Conservation (phyloP, 2,888 invertebrate species). For the Theretra japonica region DNA sequence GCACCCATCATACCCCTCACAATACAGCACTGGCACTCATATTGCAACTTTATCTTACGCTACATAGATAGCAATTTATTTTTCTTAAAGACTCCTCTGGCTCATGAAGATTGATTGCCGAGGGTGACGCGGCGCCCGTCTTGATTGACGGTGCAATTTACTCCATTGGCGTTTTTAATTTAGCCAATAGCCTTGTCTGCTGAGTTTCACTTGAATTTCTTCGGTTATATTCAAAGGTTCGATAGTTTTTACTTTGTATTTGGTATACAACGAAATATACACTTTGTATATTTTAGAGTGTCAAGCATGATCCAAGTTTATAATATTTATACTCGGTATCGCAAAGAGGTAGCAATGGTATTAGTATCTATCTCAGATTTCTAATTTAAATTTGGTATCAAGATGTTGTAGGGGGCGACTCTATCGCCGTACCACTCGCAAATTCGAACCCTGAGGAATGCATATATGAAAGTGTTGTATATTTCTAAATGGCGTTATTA, state of each 20-base stretch:
- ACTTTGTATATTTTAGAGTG: no score
- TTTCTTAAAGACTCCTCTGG: conserved; percentile 69
- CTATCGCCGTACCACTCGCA: no score
- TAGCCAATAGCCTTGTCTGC: conserved; percentile 61
- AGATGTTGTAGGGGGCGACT: no score
- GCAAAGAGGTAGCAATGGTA: no score
- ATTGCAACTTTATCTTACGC: conserved; percentile 59
- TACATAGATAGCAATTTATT: conserved; percentile 71
- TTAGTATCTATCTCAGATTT: no score
- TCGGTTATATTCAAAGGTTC: conserved; percentile 36
- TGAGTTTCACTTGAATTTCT: conserved; percentile 49
- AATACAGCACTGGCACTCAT: conserved; percentile 39
- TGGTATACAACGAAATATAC: no score
- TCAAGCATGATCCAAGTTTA: no score
- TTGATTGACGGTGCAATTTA: conserved; percentile 81
- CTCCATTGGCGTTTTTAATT: conserved; percentile 79
- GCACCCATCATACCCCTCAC: background rate
- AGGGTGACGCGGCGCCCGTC: conserved; percentile 63
- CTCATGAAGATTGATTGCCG: conserved; percentile 78
- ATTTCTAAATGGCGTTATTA: no score
- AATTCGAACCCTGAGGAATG: no score
- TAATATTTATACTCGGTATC: no score
- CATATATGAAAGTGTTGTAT: no score
- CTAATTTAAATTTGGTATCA: no score
- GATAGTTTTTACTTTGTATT: background rate